Percentiles rank a stretch among this genome's conserved stretches.
phyloP scores from a whole-genome alignment of 2,888 invertebrate genomes.

The Bombyx huttoni region DNA sequence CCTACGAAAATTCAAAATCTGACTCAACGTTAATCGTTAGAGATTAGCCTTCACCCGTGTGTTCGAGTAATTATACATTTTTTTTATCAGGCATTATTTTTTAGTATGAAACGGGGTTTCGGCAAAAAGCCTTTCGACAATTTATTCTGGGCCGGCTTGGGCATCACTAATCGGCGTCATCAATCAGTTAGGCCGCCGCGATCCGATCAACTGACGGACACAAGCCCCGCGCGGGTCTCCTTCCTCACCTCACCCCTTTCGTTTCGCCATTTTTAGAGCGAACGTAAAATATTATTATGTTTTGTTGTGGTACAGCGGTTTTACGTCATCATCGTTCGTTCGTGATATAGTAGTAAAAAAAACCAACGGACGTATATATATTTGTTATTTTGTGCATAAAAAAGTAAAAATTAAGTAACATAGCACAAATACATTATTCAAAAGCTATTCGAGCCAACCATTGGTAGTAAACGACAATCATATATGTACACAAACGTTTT shows the following conservation, averaged over 20 bases:
- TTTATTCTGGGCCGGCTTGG: constrained; percentile 64
- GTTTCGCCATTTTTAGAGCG: background rate
- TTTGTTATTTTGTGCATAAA: no score
- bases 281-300: background rate
- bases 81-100: background rate
- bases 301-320: background rate
- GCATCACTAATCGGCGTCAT: constrained; percentile 71
- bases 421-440: no score
- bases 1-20: background rate
- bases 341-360: no score
- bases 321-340: no score
- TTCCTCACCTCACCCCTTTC: constrained; percentile 17
- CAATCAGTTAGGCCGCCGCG: constrained; percentile 59
- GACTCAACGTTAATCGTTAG: background rate
- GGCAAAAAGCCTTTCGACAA: constrained; percentile 61
- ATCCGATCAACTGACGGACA: constrained; percentile 65
- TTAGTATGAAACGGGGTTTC: background rate
- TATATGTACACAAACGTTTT: no score
- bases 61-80: background rate
- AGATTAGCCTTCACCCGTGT: background rate
- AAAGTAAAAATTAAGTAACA: no score
- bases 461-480: no score
- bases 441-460: no score
- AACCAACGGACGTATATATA: no score
- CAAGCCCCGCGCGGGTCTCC: constrained; percentile 18